A percentile compares a stretch with the other conserved stretches of the same genome.
Evolutionary conservation across 2,888 invertebrate genomes (phyloP).

Genomic region (Netelia melanura): DNA sequence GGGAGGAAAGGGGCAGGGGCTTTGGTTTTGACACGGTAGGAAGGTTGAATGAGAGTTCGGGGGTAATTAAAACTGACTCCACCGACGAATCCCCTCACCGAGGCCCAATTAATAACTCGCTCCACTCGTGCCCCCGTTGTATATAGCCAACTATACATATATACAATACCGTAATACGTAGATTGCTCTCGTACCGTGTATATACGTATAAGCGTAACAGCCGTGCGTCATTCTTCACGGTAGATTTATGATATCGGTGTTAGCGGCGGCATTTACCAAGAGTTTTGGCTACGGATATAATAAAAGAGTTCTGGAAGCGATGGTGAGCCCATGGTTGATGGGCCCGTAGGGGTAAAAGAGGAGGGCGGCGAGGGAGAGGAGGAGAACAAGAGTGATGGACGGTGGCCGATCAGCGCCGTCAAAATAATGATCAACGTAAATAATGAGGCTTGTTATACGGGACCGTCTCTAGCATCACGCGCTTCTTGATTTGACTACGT

Average conservation of each 20-base stretch:
- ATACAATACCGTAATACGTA: conserved; percentile 29
- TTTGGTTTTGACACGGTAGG: neutral
- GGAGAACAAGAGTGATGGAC: conserved; percentile 79
- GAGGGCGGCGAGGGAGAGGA: conserved; percentile 70
- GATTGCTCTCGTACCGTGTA: conserved; percentile 8
- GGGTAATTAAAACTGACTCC: conserved; percentile 73
- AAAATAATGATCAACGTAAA: conserved; percentile 83
- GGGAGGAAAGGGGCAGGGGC: conserved; percentile 41
- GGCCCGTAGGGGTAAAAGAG: conserved; percentile 50
- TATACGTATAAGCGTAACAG: conserved; percentile 5
- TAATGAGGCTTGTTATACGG: conserved; percentile 79
- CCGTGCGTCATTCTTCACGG: conserved; percentile 70
- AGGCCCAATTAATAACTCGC: conserved; percentile 71
- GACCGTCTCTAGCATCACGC: conserved; percentile 53
- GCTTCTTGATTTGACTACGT: conserved; percentile 47
- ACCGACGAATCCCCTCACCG: conserved; percentile 64
- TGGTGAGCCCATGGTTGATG: conserved; percentile 43
- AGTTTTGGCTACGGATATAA: conserved; percentile 78
- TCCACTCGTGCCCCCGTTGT: conserved; percentile 59
- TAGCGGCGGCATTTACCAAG: conserved; percentile 79
- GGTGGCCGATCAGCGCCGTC: conserved; percentile 83
- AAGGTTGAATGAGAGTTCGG: conserved; percentile 25
- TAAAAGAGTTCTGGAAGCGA: conserved; percentile 77
- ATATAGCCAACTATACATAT: conserved; percentile 14
- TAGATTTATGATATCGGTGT: conserved; percentile 81